phyloP scores from a whole-genome alignment of 35 echinoderm and acorn worm genomes.

The Patiria miniata region DNA sequence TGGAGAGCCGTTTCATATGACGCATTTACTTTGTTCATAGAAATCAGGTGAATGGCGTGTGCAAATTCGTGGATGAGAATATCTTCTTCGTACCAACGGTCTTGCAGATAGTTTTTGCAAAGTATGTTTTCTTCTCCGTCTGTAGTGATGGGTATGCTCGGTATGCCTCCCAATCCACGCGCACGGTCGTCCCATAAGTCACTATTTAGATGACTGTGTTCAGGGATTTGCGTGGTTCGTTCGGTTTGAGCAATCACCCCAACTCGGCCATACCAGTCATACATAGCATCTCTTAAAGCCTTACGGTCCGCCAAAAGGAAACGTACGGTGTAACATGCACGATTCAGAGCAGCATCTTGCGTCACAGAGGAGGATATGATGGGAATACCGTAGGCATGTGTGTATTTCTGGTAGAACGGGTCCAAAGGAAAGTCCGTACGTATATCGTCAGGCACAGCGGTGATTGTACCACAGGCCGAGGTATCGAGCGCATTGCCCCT shows the following conservation, averaged over 20 bases:
- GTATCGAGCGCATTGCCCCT: constrained; percentile 5
- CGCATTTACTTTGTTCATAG: constrained; percentile 24
- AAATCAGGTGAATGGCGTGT: constrained; percentile 61
- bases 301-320: constrained; percentile 61
- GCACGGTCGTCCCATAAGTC: constrained; percentile 51
- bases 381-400: constrained; percentile 71
- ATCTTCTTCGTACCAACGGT: constrained; percentile 69
- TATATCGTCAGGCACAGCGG: constrained; percentile 34
- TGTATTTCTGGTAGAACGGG: constrained; percentile 70
- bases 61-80: constrained; percentile 75
- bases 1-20: constrained; percentile 17
- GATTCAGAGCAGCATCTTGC: constrained; percentile 23
- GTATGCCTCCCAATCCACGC: constrained; percentile 55
- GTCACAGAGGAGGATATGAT: constrained; percentile 49
- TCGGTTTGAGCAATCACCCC: constrained; percentile 53
- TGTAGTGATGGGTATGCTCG: constrained; percentile 39
- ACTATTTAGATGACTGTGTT: constrained; percentile 41
- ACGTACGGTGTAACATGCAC: constrained; percentile 63
- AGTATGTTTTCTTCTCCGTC: constrained; percentile 69
- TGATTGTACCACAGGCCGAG: constrained; percentile 43
- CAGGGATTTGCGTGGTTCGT: constrained; percentile 70
- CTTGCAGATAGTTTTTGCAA: constrained; percentile 7
- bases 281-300: constrained; percentile 59
- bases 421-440: constrained; percentile 32
- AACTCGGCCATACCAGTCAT: constrained; percentile 48